A percentile compares a stretch with the other conserved stretches of the same genome.
Evolutionary conservation across 2,888 invertebrate species (phyloP).

Genomic region (Brachynemurus nebulosus): DNA sequence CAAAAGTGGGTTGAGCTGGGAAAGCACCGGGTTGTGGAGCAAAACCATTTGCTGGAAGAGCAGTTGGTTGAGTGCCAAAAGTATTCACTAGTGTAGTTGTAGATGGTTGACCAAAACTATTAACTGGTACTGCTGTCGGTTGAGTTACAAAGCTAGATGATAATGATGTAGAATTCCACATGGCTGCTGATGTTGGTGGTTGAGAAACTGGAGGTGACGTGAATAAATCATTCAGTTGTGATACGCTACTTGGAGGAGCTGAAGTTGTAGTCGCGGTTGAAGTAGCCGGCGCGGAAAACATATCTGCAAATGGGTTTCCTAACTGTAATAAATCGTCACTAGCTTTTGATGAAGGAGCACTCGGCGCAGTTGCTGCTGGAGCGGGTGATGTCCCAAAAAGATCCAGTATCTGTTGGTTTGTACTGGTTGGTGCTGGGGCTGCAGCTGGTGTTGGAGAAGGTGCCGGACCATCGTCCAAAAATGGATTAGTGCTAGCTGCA

Average conservation of each 20-base stretch:
- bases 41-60: slow-evolving; percentile 25
- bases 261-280: slow-evolving; percentile 1
- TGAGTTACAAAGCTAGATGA: no score
- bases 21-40: slow-evolving; percentile 17
- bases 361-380: slow-evolving; percentile 28
- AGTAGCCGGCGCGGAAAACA: slow-evolving; percentile 29
- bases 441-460: slow-evolving; percentile 24
- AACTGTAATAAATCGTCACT: slow-evolving; percentile 74
- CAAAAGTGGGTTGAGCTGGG: no score
- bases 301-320: slow-evolving; percentile 86
- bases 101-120: not conserved
- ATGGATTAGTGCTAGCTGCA: slow-evolving; percentile 68
- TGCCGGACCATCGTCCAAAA: slow-evolving; percentile 41
- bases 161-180: no score
- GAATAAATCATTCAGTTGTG: not conserved
- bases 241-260: not conserved
- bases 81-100: no score
- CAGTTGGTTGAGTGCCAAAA: no score
- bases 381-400: slow-evolving; percentile 52
- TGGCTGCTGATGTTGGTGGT: not conserved
- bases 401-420: slow-evolving; percentile 54
- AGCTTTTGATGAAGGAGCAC: slow-evolving; percentile 40
- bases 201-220: no score
- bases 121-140: no score
- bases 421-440: slow-evolving; percentile 20